Evolutionary conservation across 2,113 vertebrate genomes (phyloP).

Genomic region (Callionymus lyra): DNA sequence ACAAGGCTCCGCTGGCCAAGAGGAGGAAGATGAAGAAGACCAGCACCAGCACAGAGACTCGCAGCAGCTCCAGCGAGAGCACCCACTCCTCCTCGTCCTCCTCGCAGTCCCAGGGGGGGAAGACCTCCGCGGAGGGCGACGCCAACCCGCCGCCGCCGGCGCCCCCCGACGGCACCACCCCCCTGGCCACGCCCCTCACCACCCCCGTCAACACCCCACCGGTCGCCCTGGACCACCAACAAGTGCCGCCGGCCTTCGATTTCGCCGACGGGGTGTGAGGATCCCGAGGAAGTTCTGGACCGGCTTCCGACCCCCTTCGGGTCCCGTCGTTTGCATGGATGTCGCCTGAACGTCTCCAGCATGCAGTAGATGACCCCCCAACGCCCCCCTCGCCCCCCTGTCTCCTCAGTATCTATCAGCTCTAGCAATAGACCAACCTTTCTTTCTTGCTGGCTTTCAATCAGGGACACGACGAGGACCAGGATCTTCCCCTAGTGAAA

Average conservation of each 20-base stretch:
- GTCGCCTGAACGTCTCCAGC: slow-evolving; percentile 3
- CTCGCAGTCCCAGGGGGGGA: slow-evolving; percentile 82
- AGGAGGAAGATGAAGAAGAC: slow-evolving; percentile 98
- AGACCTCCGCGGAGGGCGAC: slow-evolving; percentile 56
- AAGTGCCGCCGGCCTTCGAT: slow-evolving; percentile 48
- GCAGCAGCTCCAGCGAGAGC: slow-evolving; percentile 96
- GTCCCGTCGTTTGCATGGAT: slow-evolving; percentile 48
- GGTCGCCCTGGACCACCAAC: slow-evolving; percentile 48
- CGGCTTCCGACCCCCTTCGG: slow-evolving; percentile 21
- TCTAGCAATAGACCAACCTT: slow-evolving; percentile 52
- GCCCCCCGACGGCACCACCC: slow-evolving; percentile 41
- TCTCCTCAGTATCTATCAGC: slow-evolving; percentile 30
- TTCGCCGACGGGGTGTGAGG: slow-evolving; percentile 53
- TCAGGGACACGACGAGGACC: slow-evolving; percentile 47
- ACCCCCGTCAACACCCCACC: slow-evolving; percentile 35
- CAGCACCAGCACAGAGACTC: slow-evolving; percentile 95
- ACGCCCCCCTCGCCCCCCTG: not conserved
- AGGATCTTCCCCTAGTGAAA: slow-evolving; percentile 21
- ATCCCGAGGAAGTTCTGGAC: not conserved
- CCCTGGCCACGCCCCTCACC: slow-evolving; percentile 33
- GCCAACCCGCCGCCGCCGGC: slow-evolving; percentile 54
- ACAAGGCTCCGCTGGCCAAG: slow-evolving; percentile 80
- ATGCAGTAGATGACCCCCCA: too few relatives aligned
- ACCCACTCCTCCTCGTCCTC: slow-evolving; percentile 90
- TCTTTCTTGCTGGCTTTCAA: slow-evolving; percentile 20